Base-by-base conservation (phyloP, 2,113 vertebrate genomes). In the Actenoides hombroni region DNA sequence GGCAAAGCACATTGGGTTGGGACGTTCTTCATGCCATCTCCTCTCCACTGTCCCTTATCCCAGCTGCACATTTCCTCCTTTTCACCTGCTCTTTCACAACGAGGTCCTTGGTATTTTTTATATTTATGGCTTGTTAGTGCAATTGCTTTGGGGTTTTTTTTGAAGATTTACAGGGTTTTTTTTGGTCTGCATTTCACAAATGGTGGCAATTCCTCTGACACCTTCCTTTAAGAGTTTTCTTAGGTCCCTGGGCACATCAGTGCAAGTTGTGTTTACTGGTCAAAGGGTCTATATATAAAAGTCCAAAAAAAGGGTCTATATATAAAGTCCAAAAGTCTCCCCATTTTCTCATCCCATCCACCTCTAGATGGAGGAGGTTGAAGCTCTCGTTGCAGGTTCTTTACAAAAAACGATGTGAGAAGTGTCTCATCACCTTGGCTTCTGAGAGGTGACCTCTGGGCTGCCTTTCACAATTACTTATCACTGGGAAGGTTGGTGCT, bases 321-420 rank as follows among this genome's bases (percentile, higher is more conserved):
- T 56, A 21, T 19, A 14, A 56, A 84, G 16, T 71, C 35, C 28
- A 44, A 19, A 84, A 61, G 19, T 64, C 56, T 70, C 31, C 10
- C 13, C 2, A 0, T 74, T 80, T 83, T 59, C 35, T 63, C 21
- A 16, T 68, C 31, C n/a, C 0, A 0, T 74, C 12, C 6, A 6
- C 1, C 31, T 83, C 11, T n/a, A 33, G 24, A 26, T 35, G 25
- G 37, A 70, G 70, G 25, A 86, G 13, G 23, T 51, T 89, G 44
- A 74, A 57, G 13, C 26, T 85, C 6, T 81, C 35, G 24, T 35
- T 20, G 9, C 33, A 37, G 56, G 19, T 75, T 73, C 53, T 61
- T 78, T 46, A 46, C 14, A 2, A 63, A 65, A 70, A 37, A 6
- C 20, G 51, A 0, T 40, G n/a, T 0, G 0, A 89, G 24, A 82